These are phyloP conservation scores for Ciconia nigra DNA, from an alignment of 2,797 vertebrate genomes.

Conservation along the genomic window DNA sequence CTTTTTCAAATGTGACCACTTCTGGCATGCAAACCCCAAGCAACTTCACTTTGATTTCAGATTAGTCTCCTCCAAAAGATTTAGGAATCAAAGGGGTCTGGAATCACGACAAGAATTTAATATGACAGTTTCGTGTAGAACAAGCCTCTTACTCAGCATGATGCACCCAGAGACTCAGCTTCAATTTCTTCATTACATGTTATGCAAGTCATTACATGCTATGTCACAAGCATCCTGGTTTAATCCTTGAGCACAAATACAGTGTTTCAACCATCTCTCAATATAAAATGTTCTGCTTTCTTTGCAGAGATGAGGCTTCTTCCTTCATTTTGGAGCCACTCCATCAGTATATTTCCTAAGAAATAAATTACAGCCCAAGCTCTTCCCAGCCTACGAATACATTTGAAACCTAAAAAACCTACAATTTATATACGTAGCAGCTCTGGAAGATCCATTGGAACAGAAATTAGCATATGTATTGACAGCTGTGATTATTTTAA, in stretches of 20 bases:
- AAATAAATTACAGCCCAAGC: background rate
- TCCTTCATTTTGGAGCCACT: background rate
- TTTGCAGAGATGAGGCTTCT: conserved; percentile 29
- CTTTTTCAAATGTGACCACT: conserved; percentile 82
- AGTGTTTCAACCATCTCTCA: conserved; percentile 20
- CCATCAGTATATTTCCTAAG: background rate
- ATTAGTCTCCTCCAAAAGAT: conserved; percentile 79
- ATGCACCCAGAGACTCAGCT: conserved; percentile 67
- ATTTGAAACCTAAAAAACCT: background rate
- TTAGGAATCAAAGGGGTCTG: conserved; percentile 85
- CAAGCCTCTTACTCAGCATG: conserved; percentile 81
- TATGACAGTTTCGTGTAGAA: conserved; percentile 89
- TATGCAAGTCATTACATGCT: conserved; percentile 49
- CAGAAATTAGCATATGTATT: background rate
- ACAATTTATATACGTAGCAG: background rate
- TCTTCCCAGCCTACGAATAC: background rate
- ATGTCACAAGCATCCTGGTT: conserved; percentile 54
- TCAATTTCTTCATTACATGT: conserved; percentile 69
- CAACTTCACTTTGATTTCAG: conserved; percentile 82
- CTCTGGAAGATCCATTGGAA: background rate
- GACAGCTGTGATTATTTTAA: conserved; percentile 14
- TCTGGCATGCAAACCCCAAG: conserved; percentile 83
- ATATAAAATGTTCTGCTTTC: conserved; percentile 21
- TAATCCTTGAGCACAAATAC: conserved; percentile 48
- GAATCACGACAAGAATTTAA: conserved; percentile 83